Conservation (phyloP, 2,113 vertebrate genomes). For the Ranitomeya variabilis region DNA sequence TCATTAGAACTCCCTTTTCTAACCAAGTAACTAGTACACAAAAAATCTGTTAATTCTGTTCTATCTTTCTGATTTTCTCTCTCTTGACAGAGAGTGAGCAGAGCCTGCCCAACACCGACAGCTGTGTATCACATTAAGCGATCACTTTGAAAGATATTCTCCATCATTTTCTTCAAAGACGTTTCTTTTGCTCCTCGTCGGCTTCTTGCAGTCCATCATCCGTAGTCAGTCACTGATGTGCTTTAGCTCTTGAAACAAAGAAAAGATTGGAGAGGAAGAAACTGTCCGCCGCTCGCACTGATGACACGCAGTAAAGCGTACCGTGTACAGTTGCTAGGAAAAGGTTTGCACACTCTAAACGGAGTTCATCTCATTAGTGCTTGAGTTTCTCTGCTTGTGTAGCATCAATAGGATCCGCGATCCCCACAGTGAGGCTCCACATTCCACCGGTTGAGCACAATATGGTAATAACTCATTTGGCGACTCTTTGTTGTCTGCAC, state of each 20-base stretch:
- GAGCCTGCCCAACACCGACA: not conserved
- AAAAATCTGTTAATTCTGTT: not conserved
- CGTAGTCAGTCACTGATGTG: conserved; percentile 18
- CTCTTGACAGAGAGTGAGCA: not conserved
- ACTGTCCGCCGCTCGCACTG: not conserved
- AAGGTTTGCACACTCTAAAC: conserved; percentile 35
- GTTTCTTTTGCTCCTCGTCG: not conserved
- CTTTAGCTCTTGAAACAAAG: conserved; percentile 27
- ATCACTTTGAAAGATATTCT: not conserved
- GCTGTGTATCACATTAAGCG: not conserved
- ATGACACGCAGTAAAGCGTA: conserved; percentile 8
- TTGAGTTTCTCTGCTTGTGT: not conserved
- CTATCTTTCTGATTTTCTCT: not conserved
- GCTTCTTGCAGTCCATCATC: not conserved
- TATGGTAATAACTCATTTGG: conserved; percentile 54
- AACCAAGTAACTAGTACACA: not conserved
- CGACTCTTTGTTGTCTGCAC: conserved; percentile 49
- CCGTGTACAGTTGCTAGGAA: conserved; percentile 54
- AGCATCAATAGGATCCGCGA: conserved; percentile 42
- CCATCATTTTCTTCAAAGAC: not conserved
- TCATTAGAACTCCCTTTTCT: not conserved
- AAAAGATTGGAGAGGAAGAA: conserved; percentile 6
- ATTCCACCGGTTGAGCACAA: conserved; percentile 28
- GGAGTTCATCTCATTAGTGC: conserved; percentile 53
- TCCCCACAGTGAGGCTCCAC: conserved; percentile 36